Base-by-base conservation (phyloP, 1,140 invertebrate species). In the Pogonomyrmex barbatus region DNA sequence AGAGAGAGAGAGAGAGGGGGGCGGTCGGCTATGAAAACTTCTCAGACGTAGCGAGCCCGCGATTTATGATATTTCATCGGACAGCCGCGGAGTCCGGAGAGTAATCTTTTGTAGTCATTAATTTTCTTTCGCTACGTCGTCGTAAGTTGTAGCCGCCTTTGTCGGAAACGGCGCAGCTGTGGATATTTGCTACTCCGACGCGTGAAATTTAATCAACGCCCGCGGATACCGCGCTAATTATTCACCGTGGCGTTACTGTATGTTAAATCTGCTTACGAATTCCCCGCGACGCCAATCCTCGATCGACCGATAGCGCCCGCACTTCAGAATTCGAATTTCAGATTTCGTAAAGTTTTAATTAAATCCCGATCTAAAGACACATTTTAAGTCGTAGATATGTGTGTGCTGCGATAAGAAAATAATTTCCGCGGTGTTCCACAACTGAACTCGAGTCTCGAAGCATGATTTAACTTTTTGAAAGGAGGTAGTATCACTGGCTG, bases 21-120 rank as follows among this genome's bases (percentile, higher is more conserved):
- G 71, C 86, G 67, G 79, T 90, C 89, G 87, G 78, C 92, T 92
- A 93, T 94, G 93, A 93, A 94, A 94, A 94, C 93, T 94, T 94
- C 91, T 91, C 92, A 94, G 93, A 94, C 93, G 84, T 91, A 85
- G 88, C 90, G 86, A 91, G 90, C 86, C 85, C 88, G 85, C 90
- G 91, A 92, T 93, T 93, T 93, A 92, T 88, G 90, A 91, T 86
- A 83, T 91, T 89, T 89, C 87, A 84, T 87, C 84, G 87, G 68
- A 67, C 56, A 88, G 50, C 65, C 45, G 14, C 33, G 42, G 52
- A 76, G 75, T 78, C 86, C 76, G 79, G 79, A 83, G 79, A 83
- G 79, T 83, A 83, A 83, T 83, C 79, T 79, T 86, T 86, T 68
- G 84, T 79, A 86, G 76, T 86, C 76, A 86, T 86, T 86, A 86